Evolutionary conservation across 2,797 vertebrate species (phyloP).

Genomic region (Carcharodon carcharias): DNA sequence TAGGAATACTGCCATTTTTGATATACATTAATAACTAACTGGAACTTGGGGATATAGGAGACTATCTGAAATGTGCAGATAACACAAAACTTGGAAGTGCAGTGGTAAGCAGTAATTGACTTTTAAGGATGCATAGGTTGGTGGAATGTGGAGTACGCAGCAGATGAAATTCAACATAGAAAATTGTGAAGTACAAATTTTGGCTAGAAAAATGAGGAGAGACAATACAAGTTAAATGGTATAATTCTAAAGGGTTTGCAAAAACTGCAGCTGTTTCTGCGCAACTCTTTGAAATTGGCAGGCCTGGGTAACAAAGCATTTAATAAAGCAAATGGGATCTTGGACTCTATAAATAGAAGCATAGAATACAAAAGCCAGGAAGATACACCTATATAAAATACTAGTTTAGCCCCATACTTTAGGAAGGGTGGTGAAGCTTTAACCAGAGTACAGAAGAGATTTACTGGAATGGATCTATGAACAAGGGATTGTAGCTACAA

Average conservation of each 20-base stretch:
- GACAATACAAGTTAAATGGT: background rate
- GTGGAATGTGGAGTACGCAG: no score
- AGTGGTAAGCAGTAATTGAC: background rate
- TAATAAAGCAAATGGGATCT: background rate
- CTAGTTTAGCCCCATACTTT: background rate
- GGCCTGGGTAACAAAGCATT: background rate
- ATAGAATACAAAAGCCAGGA: background rate
- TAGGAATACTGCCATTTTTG: background rate
- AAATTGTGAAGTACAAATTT: background rate
- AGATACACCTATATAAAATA: background rate
- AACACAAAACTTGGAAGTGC: background rate
- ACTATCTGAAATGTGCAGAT: background rate
- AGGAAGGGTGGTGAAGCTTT: background rate
- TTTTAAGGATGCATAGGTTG: background rate
- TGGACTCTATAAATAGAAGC: background rate
- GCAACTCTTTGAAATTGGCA: background rate
- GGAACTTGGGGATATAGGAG: background rate
- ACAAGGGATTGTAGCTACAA: background rate
- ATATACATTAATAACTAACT: background rate
- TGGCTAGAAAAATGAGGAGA: background rate
- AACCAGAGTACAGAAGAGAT: background rate
- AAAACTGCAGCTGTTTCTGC: background rate
- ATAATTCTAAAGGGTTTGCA: background rate
- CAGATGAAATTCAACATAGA: no score
- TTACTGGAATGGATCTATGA: background rate